Base-by-base conservation (phyloP, 2,113 vertebrate genomes). In the Enhydra lutris region DNA sequence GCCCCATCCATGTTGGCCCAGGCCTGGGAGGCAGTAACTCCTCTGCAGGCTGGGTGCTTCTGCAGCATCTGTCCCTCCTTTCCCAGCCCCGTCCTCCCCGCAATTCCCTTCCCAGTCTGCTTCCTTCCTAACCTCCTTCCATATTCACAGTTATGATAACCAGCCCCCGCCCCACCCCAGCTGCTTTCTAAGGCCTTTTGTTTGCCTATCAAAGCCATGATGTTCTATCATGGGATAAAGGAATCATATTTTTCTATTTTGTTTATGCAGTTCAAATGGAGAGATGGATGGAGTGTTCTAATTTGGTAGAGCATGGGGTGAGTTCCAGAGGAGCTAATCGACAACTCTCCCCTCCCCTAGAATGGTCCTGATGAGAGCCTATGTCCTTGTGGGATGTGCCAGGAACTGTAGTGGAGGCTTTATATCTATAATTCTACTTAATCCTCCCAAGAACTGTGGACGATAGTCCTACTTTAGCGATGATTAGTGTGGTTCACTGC, bases 11-110 rank as follows among this genome's bases (percentile, higher is more conserved):
- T 57, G 31, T 82, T 91, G 91, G 55, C 76, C 74, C 80, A 59
- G 67, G 86, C 79, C 94, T 96, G 90, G 80, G 74, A 78, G 52
- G 63, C 50, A 82, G 84, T 95, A 87, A 80, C 67, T 73, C 50
- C 91, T 83, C 59, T 82, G 59, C 20, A 95, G 76, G 17, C 67
- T 71, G 50, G 86, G 50, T 61, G 42, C 78, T 81, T 92, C 31
- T n/a, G 42, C 57, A 84, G 11, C 63, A 42, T 90, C 80, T 84
- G 12, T 69, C 55, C 31, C 89, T 76, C 42, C 39, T 87, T 52
- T n/a, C 6, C 8, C 36, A 52, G 39, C 61, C 20, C 47, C 20
- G 89, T 86, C 18, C 23, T 85, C 52, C 39, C 2, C 23, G 10
- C 29, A 85, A 2, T 80, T 24, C 34, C 55, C 39, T 94, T 84